A percentile compares a stretch with the other conserved stretches of the same genome.
Conservation (phyloP, 2,113 vertebrate genomes). For the Isurus oxyrinchus region DNA sequence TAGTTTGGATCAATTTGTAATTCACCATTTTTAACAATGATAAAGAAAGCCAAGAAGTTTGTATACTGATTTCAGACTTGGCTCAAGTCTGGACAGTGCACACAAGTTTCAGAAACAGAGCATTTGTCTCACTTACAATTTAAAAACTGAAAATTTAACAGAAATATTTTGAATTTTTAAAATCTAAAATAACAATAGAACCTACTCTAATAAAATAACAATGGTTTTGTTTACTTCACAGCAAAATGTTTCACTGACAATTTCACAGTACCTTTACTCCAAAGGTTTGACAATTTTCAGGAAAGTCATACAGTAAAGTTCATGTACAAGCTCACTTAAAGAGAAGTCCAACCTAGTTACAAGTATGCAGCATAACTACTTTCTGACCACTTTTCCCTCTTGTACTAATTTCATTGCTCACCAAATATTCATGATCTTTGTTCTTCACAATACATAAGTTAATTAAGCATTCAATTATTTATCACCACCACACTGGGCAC, state of each 20-base stretch:
- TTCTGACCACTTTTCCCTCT: not conserved
- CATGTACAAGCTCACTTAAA: not conserved
- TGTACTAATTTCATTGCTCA: no score
- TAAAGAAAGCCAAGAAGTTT: not conserved
- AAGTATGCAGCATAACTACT: not conserved
- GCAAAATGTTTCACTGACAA: not conserved
- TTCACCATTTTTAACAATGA: not conserved
- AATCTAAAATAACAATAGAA: not conserved
- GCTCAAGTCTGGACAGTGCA: not conserved
- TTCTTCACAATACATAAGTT: not conserved
- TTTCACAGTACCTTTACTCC: not conserved
- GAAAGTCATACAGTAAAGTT: not conserved
- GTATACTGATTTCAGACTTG: not conserved
- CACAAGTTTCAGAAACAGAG: not conserved
- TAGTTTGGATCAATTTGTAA: not conserved
- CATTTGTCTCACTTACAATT: not conserved
- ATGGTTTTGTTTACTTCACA: no score
- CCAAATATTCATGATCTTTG: no score
- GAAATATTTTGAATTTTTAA: not conserved
- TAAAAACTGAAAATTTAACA: not conserved
- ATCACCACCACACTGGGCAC: not conserved
- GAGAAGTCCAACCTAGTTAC: not conserved
- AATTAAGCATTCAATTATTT: not conserved
- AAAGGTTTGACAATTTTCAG: not conserved
- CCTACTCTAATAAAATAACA: not conserved